Conservation (phyloP, 2,113 vertebrate genomes). For the Aldabrachelys gigantea region DNA sequence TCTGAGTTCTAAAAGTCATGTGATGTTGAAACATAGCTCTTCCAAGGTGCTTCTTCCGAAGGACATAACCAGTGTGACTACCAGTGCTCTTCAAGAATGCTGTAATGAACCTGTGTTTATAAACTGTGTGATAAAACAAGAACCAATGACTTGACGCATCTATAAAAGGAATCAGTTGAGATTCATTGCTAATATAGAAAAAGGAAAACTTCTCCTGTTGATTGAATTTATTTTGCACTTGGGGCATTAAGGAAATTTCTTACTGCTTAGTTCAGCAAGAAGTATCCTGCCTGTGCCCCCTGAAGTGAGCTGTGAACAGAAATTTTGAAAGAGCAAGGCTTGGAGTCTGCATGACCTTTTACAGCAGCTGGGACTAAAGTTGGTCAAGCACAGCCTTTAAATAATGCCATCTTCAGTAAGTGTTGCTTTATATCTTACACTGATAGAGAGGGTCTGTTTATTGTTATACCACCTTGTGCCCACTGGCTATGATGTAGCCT, state of each 20-base stretch:
- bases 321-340: conserved; percentile 25
- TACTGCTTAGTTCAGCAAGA: conserved; percentile 2
- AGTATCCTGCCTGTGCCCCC: neutral
- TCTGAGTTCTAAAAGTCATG: neutral
- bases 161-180: neutral
- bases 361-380: conserved; percentile 33
- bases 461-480: neutral
- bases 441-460: conserved; percentile 29
- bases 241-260: conserved; percentile 21
- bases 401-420: neutral
- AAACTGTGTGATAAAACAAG: conserved; percentile 57
- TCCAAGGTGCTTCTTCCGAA: conserved; percentile 31
- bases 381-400: neutral
- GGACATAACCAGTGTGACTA: neutral
- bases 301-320: conserved; percentile 33
- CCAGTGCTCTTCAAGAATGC: neutral
- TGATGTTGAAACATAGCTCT: conserved; percentile 1
- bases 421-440: conserved; percentile 27
- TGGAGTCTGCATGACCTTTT: conserved; percentile 31
- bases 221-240: conserved; percentile 1
- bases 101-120: conserved; percentile 28
- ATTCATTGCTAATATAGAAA: neutral
- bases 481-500: conserved; percentile 60
- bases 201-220: neutral
- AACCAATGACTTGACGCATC: conserved; percentile 58